Evolutionary conservation across 2,113 vertebrate genomes (phyloP), one percentile per base, ranked within the genome.

Genomic region (Nerophis ophidion): DNA sequence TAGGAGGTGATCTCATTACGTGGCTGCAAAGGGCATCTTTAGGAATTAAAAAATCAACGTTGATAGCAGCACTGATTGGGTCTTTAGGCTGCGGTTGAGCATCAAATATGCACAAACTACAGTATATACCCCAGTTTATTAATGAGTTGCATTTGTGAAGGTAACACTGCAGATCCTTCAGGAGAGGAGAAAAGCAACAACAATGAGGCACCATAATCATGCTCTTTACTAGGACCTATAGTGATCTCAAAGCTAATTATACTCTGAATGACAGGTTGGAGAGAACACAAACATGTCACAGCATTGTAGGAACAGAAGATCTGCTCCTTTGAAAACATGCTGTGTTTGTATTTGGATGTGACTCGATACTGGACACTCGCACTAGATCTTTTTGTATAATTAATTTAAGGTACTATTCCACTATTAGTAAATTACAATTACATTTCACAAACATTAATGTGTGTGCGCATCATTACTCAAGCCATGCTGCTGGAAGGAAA

Each of bases 211-310:
- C 61, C 52, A 48, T 66, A 58, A 62, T 74, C 44, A 57, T 47
- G 48, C 51, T 59, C 45, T 61, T 38, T 54, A 60, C 26, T 59
- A 34, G 48, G 51, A 48, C 60, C 57, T 35, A 16, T 52, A 50
- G 8, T 11, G 15, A 48, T 47, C 64, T 60, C 57, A 48, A 68
- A 79, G 60, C 48, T 38, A 69, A 59, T 51, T 73, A 51, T 63
- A 6, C 54, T 19, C 59, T 5, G 26, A 26, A 26, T 26, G 26
- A 26, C 26, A 26, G 33, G 35, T 47, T 19, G 54, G 33, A 53
- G 12, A 54, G 0, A 3, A 16, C 14, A 58, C 2, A 0, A 19
- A 9, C 45, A 35, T 34, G 14, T 63, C 17, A 36, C 9, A 16
- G 61, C 16, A 54, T 61, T 33, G 13, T 33, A 52, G 10, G 50